Evolutionary conservation across 2,113 vertebrate species (phyloP), one percentile per base, ranked within the genome.

Genomic region (Onychostoma macrolepis): DNA sequence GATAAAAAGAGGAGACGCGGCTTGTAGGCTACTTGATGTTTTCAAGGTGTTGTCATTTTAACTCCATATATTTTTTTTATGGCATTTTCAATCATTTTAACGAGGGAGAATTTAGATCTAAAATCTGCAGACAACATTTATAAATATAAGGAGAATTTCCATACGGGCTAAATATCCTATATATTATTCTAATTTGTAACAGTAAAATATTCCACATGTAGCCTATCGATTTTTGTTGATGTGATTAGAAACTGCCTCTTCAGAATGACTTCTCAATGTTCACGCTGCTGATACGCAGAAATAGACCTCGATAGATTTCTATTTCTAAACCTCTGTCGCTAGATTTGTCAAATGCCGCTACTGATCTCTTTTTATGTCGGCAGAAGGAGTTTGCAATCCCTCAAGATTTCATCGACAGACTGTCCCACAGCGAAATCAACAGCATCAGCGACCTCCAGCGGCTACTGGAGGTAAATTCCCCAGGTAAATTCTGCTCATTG

Each of bases 371-470:
- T 91, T 84, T 90, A 88, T 85, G 81, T 65, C 83, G 30, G 43
- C 75, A 82, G 53, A 90, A 98, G 98, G 97, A 98, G 94, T 96
- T 96, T 85, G 95, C 97, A 94, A 97, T 99, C 92, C 98, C 98
- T 89, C 97, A 96, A 92, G 98, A 99, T 94, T 94, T 99, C 90
- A 97, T 99, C 85, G 97, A 99, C 94, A 95, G 96, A 85, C 94
- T 99, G 95, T 96, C 97, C 69, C 96, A 95, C 96, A 99, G 98
- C 93, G 97, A 98, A 94, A 99, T 99, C 95, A 96, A 96, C 96
- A 99, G 97, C 97, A 99, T 99, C 95, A 97, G 97, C 94, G 98
- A 99, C 95, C 95, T 99, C 95, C 97, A 99, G 97, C 97, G 98
- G 95, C 96, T 99, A 94, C 96, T 99, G 95, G 97, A 99, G 93